phyloP scores from a whole-genome alignment of 2,113 vertebrate genomes.

The Myotis davidii region DNA sequence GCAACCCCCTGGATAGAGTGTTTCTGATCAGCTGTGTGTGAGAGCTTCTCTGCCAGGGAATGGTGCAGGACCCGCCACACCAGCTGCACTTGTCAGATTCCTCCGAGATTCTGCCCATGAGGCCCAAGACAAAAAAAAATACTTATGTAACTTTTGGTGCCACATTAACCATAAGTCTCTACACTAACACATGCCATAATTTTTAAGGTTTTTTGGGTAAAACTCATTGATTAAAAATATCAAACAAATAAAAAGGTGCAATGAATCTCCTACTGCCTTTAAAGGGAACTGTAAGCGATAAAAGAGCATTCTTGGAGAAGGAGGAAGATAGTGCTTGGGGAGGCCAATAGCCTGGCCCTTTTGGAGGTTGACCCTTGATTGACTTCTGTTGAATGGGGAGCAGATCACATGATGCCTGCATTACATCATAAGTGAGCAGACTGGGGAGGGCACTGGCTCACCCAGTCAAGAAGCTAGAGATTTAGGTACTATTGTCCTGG shows the following conservation, averaged over 20 bases:
- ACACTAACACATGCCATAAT: not conserved
- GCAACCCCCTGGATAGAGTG: not conserved
- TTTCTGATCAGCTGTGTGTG: not conserved
- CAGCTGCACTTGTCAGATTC: not conserved
- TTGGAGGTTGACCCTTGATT: not conserved
- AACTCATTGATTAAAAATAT: conserved; percentile 5
- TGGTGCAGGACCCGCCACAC: not conserved
- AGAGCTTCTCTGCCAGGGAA: not conserved
- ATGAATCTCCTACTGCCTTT: not conserved
- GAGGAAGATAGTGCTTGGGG: not conserved
- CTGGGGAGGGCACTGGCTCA: not conserved
- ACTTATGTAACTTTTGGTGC: not conserved
- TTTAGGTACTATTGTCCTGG: not conserved
- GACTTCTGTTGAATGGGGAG: not conserved
- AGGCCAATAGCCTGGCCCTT: not conserved
- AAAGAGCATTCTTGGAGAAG: not conserved
- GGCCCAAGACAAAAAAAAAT: not conserved
- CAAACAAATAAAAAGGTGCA: not conserved
- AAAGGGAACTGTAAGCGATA: not conserved
- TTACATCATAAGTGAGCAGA: not conserved
- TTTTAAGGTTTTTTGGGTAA: not conserved
- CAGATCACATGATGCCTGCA: not conserved
- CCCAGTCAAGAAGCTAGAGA: not conserved
- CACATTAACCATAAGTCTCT: not conserved
- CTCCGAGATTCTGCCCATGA: not conserved